Evolutionary conservation across 2,797 vertebrate genomes (phyloP).

Genomic region (Gorsachius magnificus): DNA sequence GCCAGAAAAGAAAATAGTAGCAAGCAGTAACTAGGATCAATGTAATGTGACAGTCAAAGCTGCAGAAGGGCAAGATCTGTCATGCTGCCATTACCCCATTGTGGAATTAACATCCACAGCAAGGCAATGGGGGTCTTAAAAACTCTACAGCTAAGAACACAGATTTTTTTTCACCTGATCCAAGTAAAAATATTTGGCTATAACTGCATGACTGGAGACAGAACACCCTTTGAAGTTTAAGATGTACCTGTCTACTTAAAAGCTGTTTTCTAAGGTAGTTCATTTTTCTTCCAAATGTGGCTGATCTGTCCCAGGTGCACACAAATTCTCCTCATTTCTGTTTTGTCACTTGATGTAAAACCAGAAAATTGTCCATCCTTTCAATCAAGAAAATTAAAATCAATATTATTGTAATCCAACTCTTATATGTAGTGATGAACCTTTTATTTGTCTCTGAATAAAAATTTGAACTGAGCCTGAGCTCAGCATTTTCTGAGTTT

Average conservation of each 20-base stretch:
- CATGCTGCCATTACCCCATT: neutral
- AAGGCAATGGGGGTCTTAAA: neutral
- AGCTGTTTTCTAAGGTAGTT: neutral
- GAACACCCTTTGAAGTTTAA: neutral
- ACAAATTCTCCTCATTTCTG: neutral
- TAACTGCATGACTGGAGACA: neutral
- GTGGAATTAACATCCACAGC: neutral
- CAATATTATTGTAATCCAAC: neutral
- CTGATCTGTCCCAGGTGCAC: neutral
- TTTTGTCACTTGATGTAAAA: neutral
- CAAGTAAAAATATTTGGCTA: neutral
- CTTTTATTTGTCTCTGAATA: neutral
- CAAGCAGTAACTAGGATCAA: neutral
- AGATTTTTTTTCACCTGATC: neutral
- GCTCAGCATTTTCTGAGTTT: neutral
- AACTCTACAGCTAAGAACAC: neutral
- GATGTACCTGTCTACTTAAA: neutral
- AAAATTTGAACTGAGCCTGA: neutral
- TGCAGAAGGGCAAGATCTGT: neutral
- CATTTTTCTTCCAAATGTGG: neutral
- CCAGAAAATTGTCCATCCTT: neutral
- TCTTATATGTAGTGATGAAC: neutral
- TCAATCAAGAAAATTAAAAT: neutral
- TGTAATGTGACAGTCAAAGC: neutral
- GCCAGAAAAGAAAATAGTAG: neutral